Evolutionary conservation across 2,797 vertebrate species (phyloP).

Genomic region (Podarcis siculus): DNA sequence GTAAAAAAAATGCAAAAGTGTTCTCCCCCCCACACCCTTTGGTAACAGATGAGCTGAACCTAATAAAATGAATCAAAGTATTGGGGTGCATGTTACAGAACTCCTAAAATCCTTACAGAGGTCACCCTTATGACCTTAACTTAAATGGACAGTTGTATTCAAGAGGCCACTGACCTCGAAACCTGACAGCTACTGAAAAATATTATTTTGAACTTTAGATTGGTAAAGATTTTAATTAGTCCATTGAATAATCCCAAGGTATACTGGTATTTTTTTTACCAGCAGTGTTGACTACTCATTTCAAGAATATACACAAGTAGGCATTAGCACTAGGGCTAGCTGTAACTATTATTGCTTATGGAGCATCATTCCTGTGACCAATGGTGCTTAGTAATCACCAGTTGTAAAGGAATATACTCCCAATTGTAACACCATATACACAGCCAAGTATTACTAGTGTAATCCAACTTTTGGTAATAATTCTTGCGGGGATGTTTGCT

Average conservation of each 20-base stretch:
- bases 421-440: too few relatives aligned
- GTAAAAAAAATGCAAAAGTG: constrained; percentile 13
- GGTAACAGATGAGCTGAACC: neutral
- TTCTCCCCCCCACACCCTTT: too few relatives aligned
- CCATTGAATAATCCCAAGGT: neutral
- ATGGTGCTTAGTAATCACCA: neutral
- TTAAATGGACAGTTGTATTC: constrained; percentile 4
- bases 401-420: neutral
- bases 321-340: neutral
- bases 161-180: neutral
- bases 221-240: constrained; percentile 25
- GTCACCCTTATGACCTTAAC: constrained; percentile 12
- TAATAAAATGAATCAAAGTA: neutral
- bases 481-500: neutral
- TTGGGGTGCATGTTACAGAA: constrained; percentile 8
- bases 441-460: neutral
- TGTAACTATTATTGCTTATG: neutral
- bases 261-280: neutral
- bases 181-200: constrained; percentile 14
- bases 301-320: neutral
- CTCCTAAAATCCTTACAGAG: neutral
- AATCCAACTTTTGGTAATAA: neutral
- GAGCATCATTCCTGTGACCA: neutral
- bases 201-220: neutral
- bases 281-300: neutral